phyloP scores from a whole-genome alignment of 2,113 vertebrate species.

The Mus spicilegus region DNA sequence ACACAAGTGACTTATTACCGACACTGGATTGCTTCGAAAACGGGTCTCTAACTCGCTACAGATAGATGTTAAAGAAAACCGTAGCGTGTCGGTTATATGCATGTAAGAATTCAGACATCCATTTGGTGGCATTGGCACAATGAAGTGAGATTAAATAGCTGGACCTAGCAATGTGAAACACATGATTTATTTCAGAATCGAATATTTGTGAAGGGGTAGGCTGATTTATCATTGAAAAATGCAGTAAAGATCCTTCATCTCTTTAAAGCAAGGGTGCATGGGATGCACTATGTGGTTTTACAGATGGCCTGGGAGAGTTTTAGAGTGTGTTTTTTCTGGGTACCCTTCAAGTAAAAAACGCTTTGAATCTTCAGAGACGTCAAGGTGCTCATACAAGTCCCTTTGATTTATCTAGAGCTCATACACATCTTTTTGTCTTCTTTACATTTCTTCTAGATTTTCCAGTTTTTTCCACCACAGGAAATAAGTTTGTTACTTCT shows the following conservation, averaged over 20 bases:
- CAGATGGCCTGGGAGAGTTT: not conserved
- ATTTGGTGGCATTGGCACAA: not conserved
- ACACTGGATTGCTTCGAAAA: conserved; percentile 87
- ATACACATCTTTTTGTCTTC: not conserved
- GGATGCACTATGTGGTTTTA: not conserved
- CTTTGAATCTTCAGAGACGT: conserved; percentile 3
- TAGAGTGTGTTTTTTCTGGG: not conserved
- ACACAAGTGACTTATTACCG: conserved; percentile 86
- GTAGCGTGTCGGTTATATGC: conserved; percentile 12
- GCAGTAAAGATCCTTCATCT: not conserved
- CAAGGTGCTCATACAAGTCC: not conserved
- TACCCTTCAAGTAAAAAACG: not conserved
- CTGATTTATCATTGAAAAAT: not conserved
- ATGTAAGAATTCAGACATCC: not conserved
- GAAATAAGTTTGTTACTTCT: conserved; percentile 16
- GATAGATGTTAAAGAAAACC: conserved; percentile 25
- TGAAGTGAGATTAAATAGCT: not conserved
- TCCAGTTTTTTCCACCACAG: not conserved
- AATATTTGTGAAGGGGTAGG: conserved; percentile 20
- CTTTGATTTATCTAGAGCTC: not conserved
- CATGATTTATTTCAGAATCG: conserved; percentile 33
- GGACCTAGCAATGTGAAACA: not conserved
- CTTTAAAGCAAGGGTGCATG: not conserved
- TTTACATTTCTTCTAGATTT: not conserved
- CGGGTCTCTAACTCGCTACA: conserved; percentile 80